Conservation (phyloP, 2,797 vertebrate species). For the Sardinella longiceps region DNA sequence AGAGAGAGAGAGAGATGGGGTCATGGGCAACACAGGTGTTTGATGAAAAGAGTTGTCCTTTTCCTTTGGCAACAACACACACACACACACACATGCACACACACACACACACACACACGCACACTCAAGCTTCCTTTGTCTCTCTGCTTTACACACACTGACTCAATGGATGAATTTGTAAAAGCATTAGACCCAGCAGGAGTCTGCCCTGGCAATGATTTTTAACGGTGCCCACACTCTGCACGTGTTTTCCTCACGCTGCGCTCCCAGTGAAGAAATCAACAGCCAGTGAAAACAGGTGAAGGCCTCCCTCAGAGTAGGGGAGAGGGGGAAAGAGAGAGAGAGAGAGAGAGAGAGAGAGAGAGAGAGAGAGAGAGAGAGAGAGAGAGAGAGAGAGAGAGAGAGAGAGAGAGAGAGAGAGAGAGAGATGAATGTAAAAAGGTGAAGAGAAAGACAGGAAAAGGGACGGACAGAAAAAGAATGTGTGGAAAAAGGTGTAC, state of each 20-base stretch:
- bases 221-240: conserved; percentile 62
- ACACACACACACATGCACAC: conserved; percentile 26
- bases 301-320: conserved; percentile 24
- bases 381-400: not conserved
- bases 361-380: conserved; percentile 55
- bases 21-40: conserved; percentile 58
- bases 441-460: conserved; percentile 53
- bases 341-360: conserved; percentile 32
- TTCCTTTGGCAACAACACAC: not conserved
- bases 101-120: conserved; percentile 18
- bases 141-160: not conserved
- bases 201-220: conserved; percentile 62
- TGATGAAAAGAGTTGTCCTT: conserved; percentile 54
- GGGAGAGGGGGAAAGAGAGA: not conserved
- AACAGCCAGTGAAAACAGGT: conserved; percentile 68
- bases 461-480: conserved; percentile 35
- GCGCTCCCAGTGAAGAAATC: conserved; percentile 60
- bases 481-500: not conserved
- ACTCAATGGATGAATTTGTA: conserved; percentile 53
- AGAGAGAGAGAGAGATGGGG: not conserved
- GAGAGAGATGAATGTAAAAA: conserved; percentile 47
- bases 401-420: not conserved
- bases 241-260: conserved; percentile 64
- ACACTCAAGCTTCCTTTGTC: not conserved
- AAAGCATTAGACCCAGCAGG: conserved; percentile 53